Conservation (phyloP, 2,113 vertebrate genomes). For the Tenebrosternarchus preto region DNA sequence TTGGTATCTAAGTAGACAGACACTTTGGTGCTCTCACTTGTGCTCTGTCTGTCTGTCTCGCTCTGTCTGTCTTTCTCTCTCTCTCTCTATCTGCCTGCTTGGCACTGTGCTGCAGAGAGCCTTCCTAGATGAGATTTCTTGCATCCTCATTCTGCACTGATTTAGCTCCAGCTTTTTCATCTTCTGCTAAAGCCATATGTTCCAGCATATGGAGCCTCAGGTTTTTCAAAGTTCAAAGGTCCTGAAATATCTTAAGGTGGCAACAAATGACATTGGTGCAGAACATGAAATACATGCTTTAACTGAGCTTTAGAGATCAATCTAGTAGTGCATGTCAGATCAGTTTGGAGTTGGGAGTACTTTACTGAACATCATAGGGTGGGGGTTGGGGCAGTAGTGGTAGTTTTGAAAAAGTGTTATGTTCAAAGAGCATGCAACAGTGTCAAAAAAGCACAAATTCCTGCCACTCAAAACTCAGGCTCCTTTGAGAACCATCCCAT, state of each 20-base stretch:
- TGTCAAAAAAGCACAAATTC: slow-evolving; percentile 26
- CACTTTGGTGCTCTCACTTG: background rate
- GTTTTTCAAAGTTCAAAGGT: slow-evolving; percentile 21
- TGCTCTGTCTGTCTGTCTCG: background rate
- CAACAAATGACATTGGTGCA: background rate
- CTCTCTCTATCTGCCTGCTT: background rate
- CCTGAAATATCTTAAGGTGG: slow-evolving; percentile 5
- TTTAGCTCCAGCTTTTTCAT: slow-evolving; percentile 19
- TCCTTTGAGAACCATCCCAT: slow-evolving; percentile 7
- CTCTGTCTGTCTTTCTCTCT: background rate
- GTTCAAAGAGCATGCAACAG: slow-evolving; percentile 13
- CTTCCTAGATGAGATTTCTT: background rate
- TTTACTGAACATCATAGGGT: too few species aligned
- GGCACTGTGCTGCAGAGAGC: background rate
- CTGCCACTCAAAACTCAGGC: slow-evolving; percentile 6
- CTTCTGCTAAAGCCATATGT: slow-evolving; percentile 48
- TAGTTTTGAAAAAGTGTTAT: too few species aligned
- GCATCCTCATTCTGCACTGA: background rate
- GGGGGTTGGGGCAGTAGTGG: background rate
- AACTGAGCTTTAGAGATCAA: background rate
- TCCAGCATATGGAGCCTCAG: slow-evolving; percentile 10
- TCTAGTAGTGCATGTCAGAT: background rate
- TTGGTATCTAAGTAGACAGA: background rate
- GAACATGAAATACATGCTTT: background rate
- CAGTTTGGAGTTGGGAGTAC: background rate